These are phyloP conservation scores for Trichomalopsis sarcophagae DNA, from an alignment of 1,140 invertebrate species.

Conservation along the genomic window DNA sequence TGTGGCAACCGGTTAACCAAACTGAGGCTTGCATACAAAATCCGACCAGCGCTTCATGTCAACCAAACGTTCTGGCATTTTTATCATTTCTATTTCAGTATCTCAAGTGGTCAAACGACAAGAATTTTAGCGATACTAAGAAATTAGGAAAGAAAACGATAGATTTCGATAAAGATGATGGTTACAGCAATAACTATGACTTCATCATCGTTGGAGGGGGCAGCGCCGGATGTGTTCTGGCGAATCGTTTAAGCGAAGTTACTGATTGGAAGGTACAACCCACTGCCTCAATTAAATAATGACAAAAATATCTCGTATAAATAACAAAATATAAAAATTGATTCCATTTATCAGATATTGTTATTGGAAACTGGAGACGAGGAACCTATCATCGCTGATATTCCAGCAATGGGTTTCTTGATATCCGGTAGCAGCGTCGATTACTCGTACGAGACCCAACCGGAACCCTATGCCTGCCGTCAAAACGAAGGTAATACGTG, in stretches of 20 bases:
- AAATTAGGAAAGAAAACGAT: too few relatives aligned
- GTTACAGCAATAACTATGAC: not conserved
- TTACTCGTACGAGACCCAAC: conserved; percentile 19
- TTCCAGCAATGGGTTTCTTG: conserved; percentile 47
- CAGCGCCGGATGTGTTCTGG: conserved; percentile 1
- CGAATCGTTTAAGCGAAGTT: not conserved
- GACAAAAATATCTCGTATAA: too few relatives aligned
- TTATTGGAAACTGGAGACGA: conserved; percentile 42
- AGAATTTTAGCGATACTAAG: not conserved
- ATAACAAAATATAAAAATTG: not conserved
- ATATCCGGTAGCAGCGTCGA: conserved; percentile 1
- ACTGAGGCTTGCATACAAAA: not conserved
- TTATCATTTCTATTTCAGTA: conserved; percentile 2
- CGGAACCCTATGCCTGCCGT: not conserved
- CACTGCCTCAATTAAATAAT: not conserved
- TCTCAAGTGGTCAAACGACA: not conserved
- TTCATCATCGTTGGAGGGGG: conserved; percentile 16
- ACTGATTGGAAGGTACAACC: not conserved
- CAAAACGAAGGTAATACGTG: not conserved
- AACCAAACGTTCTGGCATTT: conserved; percentile 24
- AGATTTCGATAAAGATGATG: not conserved
- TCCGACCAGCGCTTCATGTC: not conserved
- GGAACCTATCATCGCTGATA: conserved; percentile 18
- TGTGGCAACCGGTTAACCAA: not conserved
- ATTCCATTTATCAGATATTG: not conserved